Evolutionary conservation across 2,797 vertebrate genomes (phyloP), one percentile per base, ranked within the genome.

Genomic region (Pygocentrus nattereri): DNA sequence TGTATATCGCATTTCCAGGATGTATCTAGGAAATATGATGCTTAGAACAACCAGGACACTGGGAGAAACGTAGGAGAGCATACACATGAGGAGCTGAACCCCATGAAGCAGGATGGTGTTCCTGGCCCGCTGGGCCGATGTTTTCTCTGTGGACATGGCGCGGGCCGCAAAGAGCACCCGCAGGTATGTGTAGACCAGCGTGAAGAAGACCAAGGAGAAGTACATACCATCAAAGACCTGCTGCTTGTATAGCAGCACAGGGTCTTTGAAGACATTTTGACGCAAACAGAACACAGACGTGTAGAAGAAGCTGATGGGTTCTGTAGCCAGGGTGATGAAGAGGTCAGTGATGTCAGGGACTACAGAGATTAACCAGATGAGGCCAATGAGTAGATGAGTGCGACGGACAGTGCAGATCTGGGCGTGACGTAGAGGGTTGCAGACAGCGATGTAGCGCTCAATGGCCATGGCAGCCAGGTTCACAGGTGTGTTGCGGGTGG

Each of bases 101-200:
- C 92, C 94, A 47, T 95, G 94, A 0, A 95, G 89, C 49, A 94
- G 82, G 87, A 95, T 94, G 85, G 94, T 95, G 85, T 92, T 94
- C 34, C 90, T 88, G 38, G 92, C 94, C 0, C 83, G 88, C 73
- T 90, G 84, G 8, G 90, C 91, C 0, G 85, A 92, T 0, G 21
- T 52, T 77, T 74, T 90, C 23, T 92, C 85, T 0, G 89, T 87
- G 50, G 92, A 89, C 5, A 90, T 56, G 0, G 88, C 89, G n/a
- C 82, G 74, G 10, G 93, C 93, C 0, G 88, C 86, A 31, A 88
- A 92, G 78, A 94, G 10, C 73, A 95, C 84, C 74, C 83, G 87
- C 59, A 95, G 18, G 2, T 95, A 94, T 27, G 93, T 94, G 90
- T 90, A 92, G 19, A 93, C 44, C 76, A 95, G 89, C 0, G 84